Evolutionary conservation across 2,888 invertebrate genomes (phyloP).

Genomic region (Strigamia crassipes): DNA sequence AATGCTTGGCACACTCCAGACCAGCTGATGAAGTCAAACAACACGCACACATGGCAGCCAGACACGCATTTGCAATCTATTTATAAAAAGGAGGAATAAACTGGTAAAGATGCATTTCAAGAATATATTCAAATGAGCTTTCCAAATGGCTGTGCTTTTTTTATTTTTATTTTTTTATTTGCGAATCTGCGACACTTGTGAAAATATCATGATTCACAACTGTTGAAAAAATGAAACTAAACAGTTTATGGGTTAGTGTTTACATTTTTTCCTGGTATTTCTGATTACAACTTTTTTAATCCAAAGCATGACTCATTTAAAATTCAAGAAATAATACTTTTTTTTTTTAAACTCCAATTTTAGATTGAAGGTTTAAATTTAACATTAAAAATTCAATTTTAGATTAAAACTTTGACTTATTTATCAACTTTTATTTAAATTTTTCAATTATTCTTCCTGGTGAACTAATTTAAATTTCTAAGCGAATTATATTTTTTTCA

Average conservation of each 20-base stretch:
- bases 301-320: no score
- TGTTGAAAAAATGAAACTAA: not conserved
- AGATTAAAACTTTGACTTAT: not conserved
- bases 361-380: not conserved
- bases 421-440: not conserved
- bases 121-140: slow-evolving; percentile 20
- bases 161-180: slow-evolving; percentile 10
- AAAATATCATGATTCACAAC: not conserved
- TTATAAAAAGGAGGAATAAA: slow-evolving; percentile 30
- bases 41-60: slow-evolving; percentile 26
- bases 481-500: not conserved
- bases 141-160: no score
- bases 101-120: slow-evolving; percentile 12
- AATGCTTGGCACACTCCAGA: slow-evolving; percentile 41
- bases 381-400: not conserved
- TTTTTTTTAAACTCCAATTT: no score
- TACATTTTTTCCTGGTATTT: no score
- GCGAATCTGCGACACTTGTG: not conserved
- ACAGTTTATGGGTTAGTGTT: not conserved
- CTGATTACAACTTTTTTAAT: no score
- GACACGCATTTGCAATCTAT: slow-evolving; percentile 30
- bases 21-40: slow-evolving; percentile 32
- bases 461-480: not conserved
- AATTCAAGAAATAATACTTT: not conserved
- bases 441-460: not conserved